Base-by-base conservation (phyloP, 2,113 vertebrate species). In the Anarhynchus alexandrinus region DNA sequence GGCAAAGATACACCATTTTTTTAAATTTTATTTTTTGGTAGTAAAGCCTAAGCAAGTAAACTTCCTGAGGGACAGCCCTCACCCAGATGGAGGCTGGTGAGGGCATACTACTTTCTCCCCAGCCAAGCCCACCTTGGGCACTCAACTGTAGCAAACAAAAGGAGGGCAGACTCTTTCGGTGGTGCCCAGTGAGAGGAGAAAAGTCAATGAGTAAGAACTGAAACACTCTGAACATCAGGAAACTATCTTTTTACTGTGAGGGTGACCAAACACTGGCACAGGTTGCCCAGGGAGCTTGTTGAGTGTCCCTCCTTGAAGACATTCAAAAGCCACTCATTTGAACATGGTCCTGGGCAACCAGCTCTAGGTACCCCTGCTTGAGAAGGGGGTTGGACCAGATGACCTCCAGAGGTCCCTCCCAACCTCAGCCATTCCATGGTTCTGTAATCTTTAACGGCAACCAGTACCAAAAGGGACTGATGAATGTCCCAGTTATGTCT, bases 341-440 rank as follows among this genome's bases (percentile, higher is more conserved):
- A 23, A 27, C 1, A 3, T 5, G 9, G 5, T 47, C 16, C 47
- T 64, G 47, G 9, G 8, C 8, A 47, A 11, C 10, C 5, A 2
- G 6, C 4, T n/a, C 10, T 32, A 9, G 38, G 15, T n/a, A 30
- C 3, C 20, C 14, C 11, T 15, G 12, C 18, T 32, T 36, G 36
- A 76, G 36, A 26, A 51, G n/a, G 4, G 3, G 3, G 8, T 29
- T 59, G 54, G 19, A 40, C 11, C 5, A 51, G 16, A 4, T 45
- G 12, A 51, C 12, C 5, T 58, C 12, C 82, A 77, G 58, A 78
- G 43, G 23, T 81, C 11, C 25, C 25, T 81, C 7, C 12, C 49
- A 81, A 3, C 23, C 38, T 80, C 43, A 38, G 7, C 14, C 12
- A 16, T 42, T 43, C 34, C 43, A 45, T 43, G 21, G 21, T 23